A percentile compares a stretch with the other conserved stretches of the same genome.
Evolutionary conservation across 2,113 vertebrate species (phyloP).

Genomic region (Hyperopisus bebe): DNA sequence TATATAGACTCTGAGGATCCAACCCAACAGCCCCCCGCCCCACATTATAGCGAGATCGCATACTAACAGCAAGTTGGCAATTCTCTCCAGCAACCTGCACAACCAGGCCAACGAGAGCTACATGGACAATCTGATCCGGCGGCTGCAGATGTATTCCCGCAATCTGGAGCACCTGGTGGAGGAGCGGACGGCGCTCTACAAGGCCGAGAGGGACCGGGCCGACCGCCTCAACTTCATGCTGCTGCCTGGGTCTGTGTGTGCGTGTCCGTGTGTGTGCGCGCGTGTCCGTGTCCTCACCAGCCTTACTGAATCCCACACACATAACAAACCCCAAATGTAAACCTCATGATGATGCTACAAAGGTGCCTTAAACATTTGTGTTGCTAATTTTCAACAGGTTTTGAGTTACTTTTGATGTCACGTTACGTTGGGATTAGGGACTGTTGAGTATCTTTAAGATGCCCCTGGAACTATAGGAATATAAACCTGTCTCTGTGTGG

Average conservation of each 20-base stretch:
- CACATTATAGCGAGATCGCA: background rate
- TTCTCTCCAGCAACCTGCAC: slow-evolving; percentile 71
- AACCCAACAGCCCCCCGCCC: background rate
- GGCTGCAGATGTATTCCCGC: slow-evolving; percentile 89
- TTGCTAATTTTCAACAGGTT: no score
- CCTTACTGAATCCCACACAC: background rate
- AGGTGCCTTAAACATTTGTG: background rate
- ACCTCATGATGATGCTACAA: background rate
- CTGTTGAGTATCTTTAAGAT: background rate
- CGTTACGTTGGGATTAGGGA: background rate
- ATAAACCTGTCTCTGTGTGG: background rate
- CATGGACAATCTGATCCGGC: slow-evolving; percentile 94
- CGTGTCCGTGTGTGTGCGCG: slow-evolving; percentile 8
- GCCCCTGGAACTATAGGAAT: background rate
- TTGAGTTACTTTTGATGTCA: background rate
- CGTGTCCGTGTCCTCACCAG: background rate
- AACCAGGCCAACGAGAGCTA: slow-evolving; percentile 85
- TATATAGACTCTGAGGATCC: no score
- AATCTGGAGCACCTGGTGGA: slow-evolving; percentile 92
- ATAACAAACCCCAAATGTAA: background rate
- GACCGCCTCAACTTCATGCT: slow-evolving; percentile 94
- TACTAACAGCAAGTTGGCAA: background rate
- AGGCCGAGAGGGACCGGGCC: slow-evolving; percentile 88
- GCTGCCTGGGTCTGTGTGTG: slow-evolving; percentile 72
- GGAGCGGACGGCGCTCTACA: slow-evolving; percentile 86